A percentile compares a stretch with the other conserved stretches of the same genome.
phyloP scores from a whole-genome alignment of 2,888 invertebrate genomes.

The Caenorhabditis doughertyi region DNA sequence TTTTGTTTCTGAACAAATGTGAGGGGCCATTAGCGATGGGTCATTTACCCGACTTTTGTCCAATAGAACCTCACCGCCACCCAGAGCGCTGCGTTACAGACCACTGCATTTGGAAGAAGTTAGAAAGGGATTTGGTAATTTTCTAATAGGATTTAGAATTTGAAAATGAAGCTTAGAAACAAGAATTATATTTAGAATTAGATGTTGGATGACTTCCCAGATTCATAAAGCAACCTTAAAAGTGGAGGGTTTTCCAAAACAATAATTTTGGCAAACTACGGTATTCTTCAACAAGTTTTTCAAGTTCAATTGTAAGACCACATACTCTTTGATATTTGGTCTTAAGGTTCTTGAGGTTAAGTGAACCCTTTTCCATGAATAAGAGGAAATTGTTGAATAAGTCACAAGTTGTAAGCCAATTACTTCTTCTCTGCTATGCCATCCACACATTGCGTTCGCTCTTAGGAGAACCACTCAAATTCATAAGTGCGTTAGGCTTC shows the following conservation, averaged over 20 bases:
- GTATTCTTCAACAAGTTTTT: too few species aligned
- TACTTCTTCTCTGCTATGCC: conserved; percentile 43
- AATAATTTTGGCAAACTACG: background rate
- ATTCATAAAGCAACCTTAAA: too few species aligned
- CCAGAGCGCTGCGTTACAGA: conserved; percentile 51
- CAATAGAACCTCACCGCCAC: conserved; percentile 40
- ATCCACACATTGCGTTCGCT: conserved; percentile 45
- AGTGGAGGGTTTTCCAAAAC: too few species aligned
- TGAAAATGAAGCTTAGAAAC: background rate
- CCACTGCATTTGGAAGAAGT: conserved; percentile 17
- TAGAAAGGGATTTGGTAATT: conserved; percentile 9
- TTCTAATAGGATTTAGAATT: conserved; percentile 33
- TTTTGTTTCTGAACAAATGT: conserved; percentile 56
- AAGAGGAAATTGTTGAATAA: conserved; percentile 49
- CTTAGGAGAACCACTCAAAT: conserved; percentile 53
- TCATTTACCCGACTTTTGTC: conserved; percentile 54
- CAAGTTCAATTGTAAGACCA: background rate
- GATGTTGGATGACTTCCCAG: too few species aligned
- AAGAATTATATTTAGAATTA: too few species aligned
- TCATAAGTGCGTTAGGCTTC: conserved; percentile 61
- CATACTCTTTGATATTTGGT: background rate
- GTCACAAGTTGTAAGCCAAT: conserved; percentile 62
- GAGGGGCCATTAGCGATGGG: conserved; percentile 53
- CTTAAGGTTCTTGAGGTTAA: conserved; percentile 8
- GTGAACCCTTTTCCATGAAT: conserved; percentile 21